A percentile compares a stretch with the other conserved stretches of the same genome.
These are phyloP conservation scores for Bombycilla garrulus DNA, from an alignment of 2,113 vertebrate species.

Conservation along the genomic window DNA sequence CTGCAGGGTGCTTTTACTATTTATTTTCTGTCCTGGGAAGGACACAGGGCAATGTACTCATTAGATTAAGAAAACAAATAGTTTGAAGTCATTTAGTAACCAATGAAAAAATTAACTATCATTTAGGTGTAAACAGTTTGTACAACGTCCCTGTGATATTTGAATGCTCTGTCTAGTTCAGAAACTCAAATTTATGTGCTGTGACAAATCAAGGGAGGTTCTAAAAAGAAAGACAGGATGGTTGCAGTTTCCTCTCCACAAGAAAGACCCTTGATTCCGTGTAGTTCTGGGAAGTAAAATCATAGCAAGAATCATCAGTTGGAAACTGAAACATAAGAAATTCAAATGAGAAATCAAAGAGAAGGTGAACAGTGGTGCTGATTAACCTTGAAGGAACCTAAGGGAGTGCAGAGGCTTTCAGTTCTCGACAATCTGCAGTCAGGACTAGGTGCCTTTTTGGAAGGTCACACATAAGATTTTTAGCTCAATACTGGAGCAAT, in stretches of 20 bases:
- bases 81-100: not conserved
- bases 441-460: not conserved
- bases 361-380: not conserved
- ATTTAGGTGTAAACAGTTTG: not conserved
- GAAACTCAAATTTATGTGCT: not conserved
- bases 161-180: not conserved
- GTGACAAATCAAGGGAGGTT: not conserved
- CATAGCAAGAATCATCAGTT: not conserved
- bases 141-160: not conserved
- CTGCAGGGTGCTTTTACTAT: not conserved
- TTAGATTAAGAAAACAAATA: not conserved
- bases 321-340: slow-evolving; percentile 33
- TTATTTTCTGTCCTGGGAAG: not conserved
- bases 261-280: not conserved
- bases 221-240: not conserved
- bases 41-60: not conserved
- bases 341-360: slow-evolving; percentile 40
- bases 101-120: not conserved
- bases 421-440: not conserved
- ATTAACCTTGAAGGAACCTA: slow-evolving; percentile 42
- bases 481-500: not conserved
- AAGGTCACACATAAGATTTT: not conserved
- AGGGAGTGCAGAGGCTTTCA: not conserved
- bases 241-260: not conserved
- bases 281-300: not conserved